Base-by-base conservation (phyloP, 1,140 invertebrate species). In the Drosophila nannoptera region DNA sequence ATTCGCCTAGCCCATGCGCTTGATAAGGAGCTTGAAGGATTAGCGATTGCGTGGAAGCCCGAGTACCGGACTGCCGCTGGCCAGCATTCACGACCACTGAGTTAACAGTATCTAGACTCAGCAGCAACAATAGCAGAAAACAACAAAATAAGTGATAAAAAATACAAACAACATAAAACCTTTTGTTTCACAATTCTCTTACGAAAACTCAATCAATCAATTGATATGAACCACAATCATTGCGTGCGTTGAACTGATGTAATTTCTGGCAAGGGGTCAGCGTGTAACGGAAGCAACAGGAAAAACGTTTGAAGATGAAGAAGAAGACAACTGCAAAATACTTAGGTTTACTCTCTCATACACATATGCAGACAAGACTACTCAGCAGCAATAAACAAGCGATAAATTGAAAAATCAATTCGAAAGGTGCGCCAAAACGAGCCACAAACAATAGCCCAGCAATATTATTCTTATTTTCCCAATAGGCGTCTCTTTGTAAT, bases 391-490 rank as follows among this genome's bases (percentile, higher is more conserved):
- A 82, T 74, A 76, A 82, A 80, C 69, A 81, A 68, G 73, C 69
- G 74, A 73, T 72, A 84, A 87, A 78, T 78, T 78, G 72, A 81
- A 69, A 61, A 84, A 72, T 48, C 72, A 82, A 61, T 69, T 75
- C 77, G 56, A 73, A 53, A 66, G 61, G 74, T 80, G 77, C 45
- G 68, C 22, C 61, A 38, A 16, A 43, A 29, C 16, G 53, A 11
- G 53, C 49, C 83, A 86, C 70, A 87, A 60, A 86, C 81, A 86
- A 86, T 88, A 88, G 87, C 87, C 87, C 87, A 88, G 87, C 61
- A 88, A 88, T 87, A 77, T 88, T 88, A 88, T 84, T 86, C 75
- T 86, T 87, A 87, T 87, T 87, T 87, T 86, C 54, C 48, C 68
- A 50, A 46, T 46, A 52, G 61, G 55, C 52, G 70, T 65, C 66